phyloP scores from a whole-genome alignment of 1,140 invertebrate species.

The Oryzaephilus surinamensis region DNA sequence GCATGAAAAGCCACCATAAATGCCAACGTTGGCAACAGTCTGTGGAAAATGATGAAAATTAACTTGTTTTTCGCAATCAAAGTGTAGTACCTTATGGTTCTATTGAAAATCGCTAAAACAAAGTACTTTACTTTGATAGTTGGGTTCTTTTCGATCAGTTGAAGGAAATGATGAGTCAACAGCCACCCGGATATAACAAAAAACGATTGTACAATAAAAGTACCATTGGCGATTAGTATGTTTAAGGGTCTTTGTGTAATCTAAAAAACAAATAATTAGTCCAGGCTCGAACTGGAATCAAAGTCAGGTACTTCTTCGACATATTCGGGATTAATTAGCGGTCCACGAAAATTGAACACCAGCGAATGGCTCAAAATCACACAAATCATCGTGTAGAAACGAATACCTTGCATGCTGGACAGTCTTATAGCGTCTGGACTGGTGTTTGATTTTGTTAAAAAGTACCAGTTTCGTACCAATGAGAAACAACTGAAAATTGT shows the following conservation, averaged over 20 bases:
- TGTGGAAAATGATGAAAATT: too few species aligned
- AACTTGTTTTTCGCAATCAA: neutral
- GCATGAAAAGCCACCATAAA: conserved; percentile 20
- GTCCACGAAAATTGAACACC: conserved; percentile 15
- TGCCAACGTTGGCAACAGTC: conserved; percentile 20
- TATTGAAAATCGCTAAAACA: conserved; percentile 14
- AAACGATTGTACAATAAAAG: conserved; percentile 20
- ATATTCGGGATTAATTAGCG: conserved; percentile 19
- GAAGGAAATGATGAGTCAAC: conserved; percentile 18
- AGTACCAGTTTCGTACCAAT: neutral
- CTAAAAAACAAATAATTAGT: conserved; percentile 11
- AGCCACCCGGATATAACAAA: conserved; percentile 25
- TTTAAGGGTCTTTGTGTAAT: conserved; percentile 14
- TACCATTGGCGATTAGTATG: conserved; percentile 19
- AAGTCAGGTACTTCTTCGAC: conserved; percentile 19
- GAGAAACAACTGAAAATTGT: neutral
- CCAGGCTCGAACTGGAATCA: neutral
- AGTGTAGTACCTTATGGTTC: conserved; percentile 19
- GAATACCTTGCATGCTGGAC: conserved; percentile 21
- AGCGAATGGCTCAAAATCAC: conserved; percentile 22
- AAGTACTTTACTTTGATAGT: conserved; percentile 12
- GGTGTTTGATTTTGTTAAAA: neutral
- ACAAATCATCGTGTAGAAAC: conserved; percentile 22
- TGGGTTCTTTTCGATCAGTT: conserved; percentile 11
- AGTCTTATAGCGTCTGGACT: conserved; percentile 12